Evolutionary conservation across 1,140 invertebrate genomes (phyloP).

Genomic region (Sminthurinus signatus): DNA sequence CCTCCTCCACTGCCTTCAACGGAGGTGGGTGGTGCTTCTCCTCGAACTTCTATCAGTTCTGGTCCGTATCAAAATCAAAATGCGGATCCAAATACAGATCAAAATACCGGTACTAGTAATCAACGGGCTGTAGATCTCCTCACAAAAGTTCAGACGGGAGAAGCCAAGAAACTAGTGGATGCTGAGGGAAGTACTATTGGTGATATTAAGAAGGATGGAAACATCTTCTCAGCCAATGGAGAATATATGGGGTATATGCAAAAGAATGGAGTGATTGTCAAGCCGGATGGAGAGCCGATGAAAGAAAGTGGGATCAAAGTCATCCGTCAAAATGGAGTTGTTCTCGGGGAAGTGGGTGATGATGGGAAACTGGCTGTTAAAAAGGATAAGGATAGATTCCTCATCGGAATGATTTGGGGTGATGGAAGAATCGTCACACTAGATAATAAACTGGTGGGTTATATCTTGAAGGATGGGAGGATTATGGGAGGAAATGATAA

Average conservation of each 20-base stretch:
- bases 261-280: background rate
- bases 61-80: too few relatives aligned
- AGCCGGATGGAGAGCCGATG: background rate
- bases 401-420: slow-evolving; percentile 2
- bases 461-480: background rate
- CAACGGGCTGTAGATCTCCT: background rate
- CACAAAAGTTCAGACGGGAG: background rate
- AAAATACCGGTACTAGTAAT: too few relatives aligned
- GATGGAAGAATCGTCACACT: slow-evolving; percentile 6
- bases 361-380: background rate
- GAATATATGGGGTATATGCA: background rate
- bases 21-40: too few relatives aligned
- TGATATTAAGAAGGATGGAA: background rate
- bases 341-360: background rate
- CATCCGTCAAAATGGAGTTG: background rate
- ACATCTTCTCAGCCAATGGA: background rate
- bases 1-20: background rate
- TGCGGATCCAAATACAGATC: too few relatives aligned
- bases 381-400: background rate
- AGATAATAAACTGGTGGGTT: background rate
- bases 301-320: background rate
- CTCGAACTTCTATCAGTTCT: too few relatives aligned
- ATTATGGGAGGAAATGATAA: background rate
- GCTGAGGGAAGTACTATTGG: background rate
- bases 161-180: background rate